These are phyloP conservation scores for Lipotes vexillifer DNA, from an alignment of 2,113 vertebrate species.

Conservation along the genomic window DNA sequence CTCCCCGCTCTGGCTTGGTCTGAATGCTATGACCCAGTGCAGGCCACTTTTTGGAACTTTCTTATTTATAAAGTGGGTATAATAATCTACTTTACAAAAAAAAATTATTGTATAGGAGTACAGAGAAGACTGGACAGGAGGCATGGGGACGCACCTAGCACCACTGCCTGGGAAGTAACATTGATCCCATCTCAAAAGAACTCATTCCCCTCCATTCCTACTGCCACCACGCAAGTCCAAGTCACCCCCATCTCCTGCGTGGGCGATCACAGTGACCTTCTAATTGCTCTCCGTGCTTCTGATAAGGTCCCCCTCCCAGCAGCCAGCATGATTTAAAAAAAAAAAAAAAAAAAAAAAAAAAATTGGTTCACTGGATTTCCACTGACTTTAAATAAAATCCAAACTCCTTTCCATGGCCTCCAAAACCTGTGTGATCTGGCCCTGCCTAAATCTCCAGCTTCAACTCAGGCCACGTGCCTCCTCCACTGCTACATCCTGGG, in stretches of 20 bases:
- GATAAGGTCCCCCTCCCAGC: neutral
- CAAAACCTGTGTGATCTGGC: neutral
- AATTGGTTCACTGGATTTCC: neutral
- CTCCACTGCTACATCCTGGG: neutral
- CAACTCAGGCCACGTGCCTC: neutral
- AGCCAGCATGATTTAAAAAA: neutral
- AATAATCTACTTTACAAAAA: neutral
- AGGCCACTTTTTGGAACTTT: neutral
- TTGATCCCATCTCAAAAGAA: neutral
- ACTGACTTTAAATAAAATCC: neutral
- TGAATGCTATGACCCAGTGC: neutral
- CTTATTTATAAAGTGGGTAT: neutral
- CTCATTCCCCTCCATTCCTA: neutral
- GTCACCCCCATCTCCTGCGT: neutral
- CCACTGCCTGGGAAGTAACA: neutral
- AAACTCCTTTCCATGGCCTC: neutral
- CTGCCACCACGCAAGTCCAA: rapidly evolving
- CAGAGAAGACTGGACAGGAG: neutral
- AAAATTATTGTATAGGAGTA: neutral
- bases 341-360: neutral
- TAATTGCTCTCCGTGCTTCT: neutral
- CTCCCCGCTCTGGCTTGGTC: neutral
- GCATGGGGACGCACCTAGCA: neutral
- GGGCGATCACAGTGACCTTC: neutral
- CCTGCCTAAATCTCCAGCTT: neutral